These are phyloP conservation scores for Phycodurus eques DNA, from an alignment of 2,113 vertebrate genomes.

Conservation along the genomic window DNA sequence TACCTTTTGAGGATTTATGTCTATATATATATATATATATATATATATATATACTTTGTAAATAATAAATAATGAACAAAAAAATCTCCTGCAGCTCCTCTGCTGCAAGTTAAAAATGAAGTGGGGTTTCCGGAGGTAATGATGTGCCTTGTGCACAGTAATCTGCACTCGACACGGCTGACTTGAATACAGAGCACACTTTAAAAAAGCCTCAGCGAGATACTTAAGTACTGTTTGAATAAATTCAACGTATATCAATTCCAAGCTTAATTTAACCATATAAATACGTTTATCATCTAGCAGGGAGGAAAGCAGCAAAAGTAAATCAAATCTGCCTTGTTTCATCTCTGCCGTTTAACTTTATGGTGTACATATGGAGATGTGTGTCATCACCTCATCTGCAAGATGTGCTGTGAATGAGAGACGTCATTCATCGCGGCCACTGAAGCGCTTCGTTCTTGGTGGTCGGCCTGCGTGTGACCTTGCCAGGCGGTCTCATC, in stretches of 20 bases:
- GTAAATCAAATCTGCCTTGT: not conserved
- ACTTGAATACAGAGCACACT: slow-evolving; percentile 21
- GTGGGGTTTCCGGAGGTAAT: slow-evolving; percentile 33
- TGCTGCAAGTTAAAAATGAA: slow-evolving; percentile 34
- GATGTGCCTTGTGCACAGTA: slow-evolving; percentile 34
- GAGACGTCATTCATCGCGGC: slow-evolving; percentile 27
- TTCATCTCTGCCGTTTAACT: not conserved
- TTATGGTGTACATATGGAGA: not conserved
- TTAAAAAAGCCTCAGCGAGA: not conserved
- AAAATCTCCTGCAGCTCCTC: slow-evolving; percentile 8
- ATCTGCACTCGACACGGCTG: slow-evolving; percentile 27
- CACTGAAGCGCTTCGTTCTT: slow-evolving; percentile 27
- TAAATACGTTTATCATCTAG: not conserved
- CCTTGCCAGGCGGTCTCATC: slow-evolving; percentile 57
- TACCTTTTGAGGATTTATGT: not conserved
- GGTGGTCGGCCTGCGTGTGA: slow-evolving; percentile 35
- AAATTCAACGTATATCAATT: not conserved
- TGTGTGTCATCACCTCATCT: slow-evolving; percentile 8
- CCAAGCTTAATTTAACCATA: not conserved
- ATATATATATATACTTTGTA: not conserved
- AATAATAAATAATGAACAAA: not conserved
- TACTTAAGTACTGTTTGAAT: not conserved
- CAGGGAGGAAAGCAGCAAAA: not conserved
- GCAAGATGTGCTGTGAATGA: not conserved
- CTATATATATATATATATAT: no score